Percentiles rank a stretch among this genome's conserved stretches.
These are phyloP conservation scores for Tyrannus savana DNA, from an alignment of 2,113 vertebrate genomes.

Conservation along the genomic window DNA sequence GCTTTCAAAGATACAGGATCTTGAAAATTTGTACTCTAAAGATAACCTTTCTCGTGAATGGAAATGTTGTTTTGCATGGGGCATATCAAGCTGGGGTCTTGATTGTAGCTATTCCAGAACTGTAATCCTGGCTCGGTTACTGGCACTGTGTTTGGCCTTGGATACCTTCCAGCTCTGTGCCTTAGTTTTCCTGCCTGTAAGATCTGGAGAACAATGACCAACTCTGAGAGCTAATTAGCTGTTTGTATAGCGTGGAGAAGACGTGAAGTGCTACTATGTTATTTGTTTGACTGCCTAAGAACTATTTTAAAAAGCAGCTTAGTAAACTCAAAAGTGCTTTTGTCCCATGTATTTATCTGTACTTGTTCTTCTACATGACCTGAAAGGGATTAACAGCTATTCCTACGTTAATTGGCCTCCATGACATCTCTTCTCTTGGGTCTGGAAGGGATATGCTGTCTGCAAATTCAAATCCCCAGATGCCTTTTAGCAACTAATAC, in stretches of 20 bases:
- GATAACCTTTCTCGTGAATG: not conserved
- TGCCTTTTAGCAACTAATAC: not conserved
- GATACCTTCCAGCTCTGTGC: not conserved
- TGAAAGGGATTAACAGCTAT: constrained; percentile 7
- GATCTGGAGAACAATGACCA: not conserved
- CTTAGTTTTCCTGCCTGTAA: not conserved
- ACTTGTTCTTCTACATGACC: not conserved
- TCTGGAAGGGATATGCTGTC: not conserved
- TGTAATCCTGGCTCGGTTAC: not conserved
- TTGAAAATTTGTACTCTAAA: not conserved
- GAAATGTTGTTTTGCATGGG: not conserved
- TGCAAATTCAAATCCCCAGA: constrained; percentile 8
- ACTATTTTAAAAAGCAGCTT: not conserved
- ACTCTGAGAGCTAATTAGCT: not conserved
- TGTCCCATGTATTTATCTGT: not conserved
- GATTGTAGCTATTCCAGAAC: not conserved
- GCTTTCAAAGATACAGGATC: not conserved
- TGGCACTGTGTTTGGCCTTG: not conserved
- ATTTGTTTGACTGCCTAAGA: not conserved
- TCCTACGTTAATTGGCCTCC: constrained; percentile 20
- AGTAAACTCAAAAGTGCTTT: constrained; percentile 8
- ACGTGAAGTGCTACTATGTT: not conserved
- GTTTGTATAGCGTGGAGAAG: not conserved
- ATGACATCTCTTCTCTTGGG: not conserved
- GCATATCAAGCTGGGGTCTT: not conserved